A percentile compares a stretch with the other conserved stretches of the same genome.
These are phyloP conservation scores for Enteromius radiatus DNA, from an alignment of 2,797 vertebrate species.

Conservation along the genomic window DNA sequence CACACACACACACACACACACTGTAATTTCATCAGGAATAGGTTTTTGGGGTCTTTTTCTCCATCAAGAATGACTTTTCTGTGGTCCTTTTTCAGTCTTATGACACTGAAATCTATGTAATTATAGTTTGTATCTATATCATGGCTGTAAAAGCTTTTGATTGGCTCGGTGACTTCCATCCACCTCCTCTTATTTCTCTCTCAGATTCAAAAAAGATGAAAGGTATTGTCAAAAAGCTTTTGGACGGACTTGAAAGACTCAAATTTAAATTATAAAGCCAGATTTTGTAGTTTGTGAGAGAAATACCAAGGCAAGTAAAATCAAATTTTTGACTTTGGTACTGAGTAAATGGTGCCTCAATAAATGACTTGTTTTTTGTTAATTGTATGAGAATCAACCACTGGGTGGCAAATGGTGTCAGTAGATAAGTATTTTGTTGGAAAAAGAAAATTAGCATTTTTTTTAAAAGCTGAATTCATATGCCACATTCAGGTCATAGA, in stretches of 20 bases:
- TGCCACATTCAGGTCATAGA: neutral
- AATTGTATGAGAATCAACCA: neutral
- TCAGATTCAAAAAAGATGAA: neutral
- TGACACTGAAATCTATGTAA: conserved; percentile 36
- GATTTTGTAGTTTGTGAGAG: conserved; percentile 1
- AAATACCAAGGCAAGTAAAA: neutral
- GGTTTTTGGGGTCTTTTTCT: conserved; percentile 42
- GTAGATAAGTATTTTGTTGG: neutral
- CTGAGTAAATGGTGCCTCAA: neutral
- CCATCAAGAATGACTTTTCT: conserved; percentile 34
- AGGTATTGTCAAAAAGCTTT: conserved; percentile 9
- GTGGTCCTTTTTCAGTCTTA: conserved; percentile 26
- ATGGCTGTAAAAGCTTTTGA: conserved; percentile 51
- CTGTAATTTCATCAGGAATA: conserved; percentile 37
- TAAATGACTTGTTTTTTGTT: neutral
- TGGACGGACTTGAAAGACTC: conserved; percentile 14
- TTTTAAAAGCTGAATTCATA: neutral
- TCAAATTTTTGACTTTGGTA: neutral
- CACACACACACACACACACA: neutral
- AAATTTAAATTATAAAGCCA: neutral
- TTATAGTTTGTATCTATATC: neutral
- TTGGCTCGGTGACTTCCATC: conserved; percentile 37
- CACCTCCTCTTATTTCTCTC: neutral
- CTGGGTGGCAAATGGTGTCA: neutral
- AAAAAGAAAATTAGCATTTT: neutral